A percentile compares a stretch with the other conserved stretches of the same genome.
Evolutionary conservation across 2,797 vertebrate genomes (phyloP).

Genomic region (Streptopelia turtur): DNA sequence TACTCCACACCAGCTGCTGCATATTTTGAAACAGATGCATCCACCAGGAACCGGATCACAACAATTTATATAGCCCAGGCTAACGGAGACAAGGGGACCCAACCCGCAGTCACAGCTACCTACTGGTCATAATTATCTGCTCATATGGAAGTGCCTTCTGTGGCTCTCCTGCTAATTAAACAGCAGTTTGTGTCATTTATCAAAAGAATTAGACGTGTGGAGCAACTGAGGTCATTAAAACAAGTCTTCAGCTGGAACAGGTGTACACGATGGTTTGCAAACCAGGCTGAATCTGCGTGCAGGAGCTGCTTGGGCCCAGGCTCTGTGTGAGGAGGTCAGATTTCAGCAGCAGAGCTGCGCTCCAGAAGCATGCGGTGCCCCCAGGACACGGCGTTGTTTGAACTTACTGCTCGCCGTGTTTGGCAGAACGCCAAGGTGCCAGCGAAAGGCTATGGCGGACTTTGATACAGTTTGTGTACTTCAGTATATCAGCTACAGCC

Average conservation of each 20-base stretch:
- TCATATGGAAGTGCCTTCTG: not conserved
- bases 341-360: not conserved
- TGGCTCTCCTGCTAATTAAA: constrained; percentile 22
- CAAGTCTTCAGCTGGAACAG: not conserved
- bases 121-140: constrained; percentile 11
- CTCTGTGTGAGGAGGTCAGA: not conserved
- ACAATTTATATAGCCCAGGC: constrained; percentile 16
- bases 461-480: not conserved
- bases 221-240: not conserved
- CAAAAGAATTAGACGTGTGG: not conserved
- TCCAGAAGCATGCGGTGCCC: not conserved
- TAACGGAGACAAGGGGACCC: fast-evolving
- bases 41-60: not conserved
- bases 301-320: not conserved
- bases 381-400: fast-evolving
- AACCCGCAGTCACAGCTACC: not conserved
- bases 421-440: not conserved
- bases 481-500: not conserved
- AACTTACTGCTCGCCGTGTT: fast-evolving
- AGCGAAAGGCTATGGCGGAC: fast-evolving
- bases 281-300: not conserved
- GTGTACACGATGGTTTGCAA: not conserved
- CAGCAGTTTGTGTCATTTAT: not conserved
- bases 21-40: constrained; percentile 17
- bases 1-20: constrained; percentile 15